Evolutionary conservation across 2,888 invertebrate genomes (phyloP).

Genomic region (Eurois occulta): DNA sequence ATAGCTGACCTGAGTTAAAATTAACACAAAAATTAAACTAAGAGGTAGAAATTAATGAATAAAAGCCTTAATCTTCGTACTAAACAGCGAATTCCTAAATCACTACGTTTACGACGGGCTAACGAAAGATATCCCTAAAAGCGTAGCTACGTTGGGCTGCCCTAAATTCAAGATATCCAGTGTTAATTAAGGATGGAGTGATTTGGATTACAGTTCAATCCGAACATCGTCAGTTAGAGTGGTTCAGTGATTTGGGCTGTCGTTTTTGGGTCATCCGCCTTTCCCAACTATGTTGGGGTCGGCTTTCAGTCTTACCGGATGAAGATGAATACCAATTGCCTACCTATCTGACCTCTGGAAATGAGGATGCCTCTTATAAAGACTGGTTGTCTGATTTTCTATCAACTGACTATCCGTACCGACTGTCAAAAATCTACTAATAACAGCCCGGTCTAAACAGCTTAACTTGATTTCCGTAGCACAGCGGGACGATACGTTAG

Average conservation of each 20-base stretch:
- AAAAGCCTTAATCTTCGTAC: neutral
- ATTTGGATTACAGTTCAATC: neutral
- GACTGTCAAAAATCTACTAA: neutral
- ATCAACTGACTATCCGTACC: neutral
- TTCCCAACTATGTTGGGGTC: neutral
- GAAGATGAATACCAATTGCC: neutral
- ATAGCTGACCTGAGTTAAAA: neutral
- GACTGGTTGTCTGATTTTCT: neutral
- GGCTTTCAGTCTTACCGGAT: neutral
- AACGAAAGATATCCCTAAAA: neutral
- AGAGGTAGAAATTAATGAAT: neutral
- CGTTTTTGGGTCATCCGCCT: neutral
- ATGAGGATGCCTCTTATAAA: neutral
- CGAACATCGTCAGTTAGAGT: neutral
- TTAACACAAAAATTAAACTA: neutral
- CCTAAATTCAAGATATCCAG: neutral
- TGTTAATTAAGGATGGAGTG: neutral
- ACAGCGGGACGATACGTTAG: neutral
- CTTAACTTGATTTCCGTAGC: neutral
- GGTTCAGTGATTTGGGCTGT: neutral
- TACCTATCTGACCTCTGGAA: neutral
- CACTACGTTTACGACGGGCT: neutral
- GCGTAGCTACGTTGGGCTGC: neutral
- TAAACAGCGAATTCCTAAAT: neutral
- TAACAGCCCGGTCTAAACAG: neutral